These are phyloP conservation scores for Smittia aterrima DNA, from an alignment of 2,888 invertebrate species.

Conservation along the genomic window DNA sequence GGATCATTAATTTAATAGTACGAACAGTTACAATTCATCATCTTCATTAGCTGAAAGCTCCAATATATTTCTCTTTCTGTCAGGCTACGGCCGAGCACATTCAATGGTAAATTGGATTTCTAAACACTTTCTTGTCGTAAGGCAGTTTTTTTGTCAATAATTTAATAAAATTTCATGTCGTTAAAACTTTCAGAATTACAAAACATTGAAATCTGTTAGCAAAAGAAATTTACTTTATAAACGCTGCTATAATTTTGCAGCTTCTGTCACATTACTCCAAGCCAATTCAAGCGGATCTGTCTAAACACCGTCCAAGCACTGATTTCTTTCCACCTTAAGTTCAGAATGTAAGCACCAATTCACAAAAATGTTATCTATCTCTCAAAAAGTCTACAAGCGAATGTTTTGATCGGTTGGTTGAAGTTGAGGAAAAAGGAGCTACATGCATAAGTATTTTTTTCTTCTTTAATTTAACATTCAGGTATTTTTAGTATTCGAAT, in stretches of 20 bases:
- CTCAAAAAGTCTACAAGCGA: slow-evolving; percentile 6
- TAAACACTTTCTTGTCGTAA: slow-evolving; percentile 5
- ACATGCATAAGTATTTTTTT: too few relatives aligned
- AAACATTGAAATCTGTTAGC: background rate
- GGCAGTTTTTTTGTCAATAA: slow-evolving; percentile 4
- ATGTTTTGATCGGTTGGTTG: background rate
- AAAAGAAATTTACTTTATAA: background rate
- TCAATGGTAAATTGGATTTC: slow-evolving; percentile 33
- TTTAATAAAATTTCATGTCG: background rate
- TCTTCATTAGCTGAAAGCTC: slow-evolving; percentile 31
- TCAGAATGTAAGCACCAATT: slow-evolving; percentile 28
- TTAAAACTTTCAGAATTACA: slow-evolving; percentile 11
- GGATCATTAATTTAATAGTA: slow-evolving; percentile 4
- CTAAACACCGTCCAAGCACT: background rate
- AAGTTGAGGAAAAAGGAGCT: too few relatives aligned
- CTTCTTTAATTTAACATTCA: slow-evolving; percentile 8
- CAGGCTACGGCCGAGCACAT: slow-evolving; percentile 16
- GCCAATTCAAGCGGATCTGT: background rate
- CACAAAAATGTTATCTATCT: background rate
- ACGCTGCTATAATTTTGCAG: too few relatives aligned
- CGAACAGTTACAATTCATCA: slow-evolving; percentile 10
- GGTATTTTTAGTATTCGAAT: slow-evolving; percentile 12
- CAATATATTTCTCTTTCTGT: background rate
- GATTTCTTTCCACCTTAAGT: too few relatives aligned
- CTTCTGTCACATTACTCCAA: too few relatives aligned